Evolutionary conservation across 1,140 invertebrate genomes (phyloP).

Genomic region (Psilanteris sp.): DNA sequence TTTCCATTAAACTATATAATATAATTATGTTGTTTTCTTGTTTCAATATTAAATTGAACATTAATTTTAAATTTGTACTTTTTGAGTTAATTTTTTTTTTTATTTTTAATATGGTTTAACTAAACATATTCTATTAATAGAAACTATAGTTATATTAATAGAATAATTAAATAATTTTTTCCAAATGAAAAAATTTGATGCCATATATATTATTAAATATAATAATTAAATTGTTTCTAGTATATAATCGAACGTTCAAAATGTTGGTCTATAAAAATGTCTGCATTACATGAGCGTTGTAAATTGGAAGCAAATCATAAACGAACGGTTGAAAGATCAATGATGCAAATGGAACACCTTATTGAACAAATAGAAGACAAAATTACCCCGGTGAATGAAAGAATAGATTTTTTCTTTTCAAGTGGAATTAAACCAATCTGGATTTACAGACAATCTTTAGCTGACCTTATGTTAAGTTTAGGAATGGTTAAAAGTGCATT

Average conservation of each 20-base stretch:
- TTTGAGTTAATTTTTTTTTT: no score
- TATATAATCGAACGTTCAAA: constrained; percentile 77
- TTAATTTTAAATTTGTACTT: no score
- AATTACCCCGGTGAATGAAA: constrained; percentile 74
- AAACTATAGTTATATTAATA: no score
- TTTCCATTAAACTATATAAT: no score
- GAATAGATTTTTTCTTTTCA: constrained; percentile 83
- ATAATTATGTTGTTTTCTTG: no score
- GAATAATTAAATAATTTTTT: no score
- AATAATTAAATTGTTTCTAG: constrained; percentile 54
- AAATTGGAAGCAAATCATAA: constrained; percentile 87
- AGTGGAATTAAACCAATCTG: constrained; percentile 86
- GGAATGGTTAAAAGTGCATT: constrained; percentile 92
- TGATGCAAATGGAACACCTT: constrained; percentile 91
- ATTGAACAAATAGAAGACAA: constrained; percentile 81
- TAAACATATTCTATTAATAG: no score
- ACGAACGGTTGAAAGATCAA: constrained; percentile 90
- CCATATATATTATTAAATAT: constrained; percentile 1
- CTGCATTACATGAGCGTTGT: constrained; percentile 86
- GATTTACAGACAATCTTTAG: constrained; percentile 87
- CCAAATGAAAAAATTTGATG: no score
- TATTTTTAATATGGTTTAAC: no score
- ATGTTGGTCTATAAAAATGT: constrained; percentile 85
- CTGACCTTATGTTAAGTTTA: constrained; percentile 88
- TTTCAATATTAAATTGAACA: no score